These are phyloP conservation scores for Nettapus auritus DNA, from an alignment of 2,113 vertebrate genomes.

Conservation along the genomic window DNA sequence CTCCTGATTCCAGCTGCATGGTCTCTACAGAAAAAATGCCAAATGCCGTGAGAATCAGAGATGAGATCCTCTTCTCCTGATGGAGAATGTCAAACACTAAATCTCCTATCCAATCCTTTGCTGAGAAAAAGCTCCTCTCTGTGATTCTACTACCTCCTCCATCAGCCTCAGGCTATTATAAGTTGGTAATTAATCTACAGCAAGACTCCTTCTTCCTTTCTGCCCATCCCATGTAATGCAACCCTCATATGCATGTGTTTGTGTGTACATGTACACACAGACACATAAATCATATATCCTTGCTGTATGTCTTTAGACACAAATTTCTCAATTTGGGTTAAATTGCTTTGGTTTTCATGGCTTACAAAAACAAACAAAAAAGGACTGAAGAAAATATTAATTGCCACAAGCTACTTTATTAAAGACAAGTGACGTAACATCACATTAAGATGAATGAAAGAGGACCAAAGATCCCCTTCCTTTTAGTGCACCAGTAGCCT, in stretches of 20 bases:
- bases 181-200: neutral
- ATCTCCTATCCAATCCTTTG: neutral
- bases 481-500: neutral
- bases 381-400: neutral
- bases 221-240: neutral
- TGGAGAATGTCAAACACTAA: neutral
- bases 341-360: neutral
- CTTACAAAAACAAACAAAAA: neutral
- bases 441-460: neutral
- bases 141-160: neutral
- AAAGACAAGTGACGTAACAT: neutral
- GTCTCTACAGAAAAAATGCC: neutral
- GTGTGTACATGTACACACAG: neutral
- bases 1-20: neutral
- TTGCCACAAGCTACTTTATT: neutral
- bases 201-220: neutral
- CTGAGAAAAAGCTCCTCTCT: neutral
- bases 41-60: neutral
- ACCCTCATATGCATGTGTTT: neutral
- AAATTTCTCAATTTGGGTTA: neutral
- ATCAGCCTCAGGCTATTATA: neutral
- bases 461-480: neutral
- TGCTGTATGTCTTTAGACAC: neutral
- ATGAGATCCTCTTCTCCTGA: neutral
- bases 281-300: neutral